Conservation (phyloP, 1,140 invertebrate species). For the Caenorhabditis tropicalis region DNA sequence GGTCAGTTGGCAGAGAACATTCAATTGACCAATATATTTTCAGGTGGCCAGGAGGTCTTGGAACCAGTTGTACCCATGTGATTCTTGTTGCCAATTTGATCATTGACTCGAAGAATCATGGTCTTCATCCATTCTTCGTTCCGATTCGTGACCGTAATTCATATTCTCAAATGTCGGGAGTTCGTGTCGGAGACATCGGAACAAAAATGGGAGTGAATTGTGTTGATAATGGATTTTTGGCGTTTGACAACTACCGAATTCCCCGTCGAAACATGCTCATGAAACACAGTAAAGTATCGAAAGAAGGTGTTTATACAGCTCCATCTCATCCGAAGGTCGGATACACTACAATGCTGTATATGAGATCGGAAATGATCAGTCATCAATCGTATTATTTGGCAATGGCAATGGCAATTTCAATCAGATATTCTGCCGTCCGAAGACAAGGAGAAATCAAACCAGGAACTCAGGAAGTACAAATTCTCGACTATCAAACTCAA, state of each 20-base stretch:
- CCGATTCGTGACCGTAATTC: conserved; percentile 80
- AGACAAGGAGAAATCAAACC: conserved; percentile 84
- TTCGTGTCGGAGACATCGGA: conserved; percentile 91
- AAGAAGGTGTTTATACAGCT: conserved; percentile 88
- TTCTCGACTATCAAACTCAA: conserved; percentile 90
- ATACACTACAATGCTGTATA: conserved; percentile 95
- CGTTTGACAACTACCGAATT: conserved; percentile 75
- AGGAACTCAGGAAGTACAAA: conserved; percentile 84
- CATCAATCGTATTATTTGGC: conserved; percentile 69
- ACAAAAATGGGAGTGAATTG: conserved; percentile 88
- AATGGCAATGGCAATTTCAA: conserved; percentile 73
- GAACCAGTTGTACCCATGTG: conserved; percentile 90
- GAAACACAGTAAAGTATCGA: conserved; percentile 84
- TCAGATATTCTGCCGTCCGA: conserved; percentile 85
- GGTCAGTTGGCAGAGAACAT: conserved; percentile 72
- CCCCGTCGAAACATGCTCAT: conserved; percentile 88
- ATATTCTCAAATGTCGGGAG: conserved; percentile 87
- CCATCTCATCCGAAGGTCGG: conserved; percentile 84
- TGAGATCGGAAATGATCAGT: conserved; percentile 80
- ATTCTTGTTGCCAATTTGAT: conserved; percentile 85
- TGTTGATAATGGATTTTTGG: conserved; percentile 80
- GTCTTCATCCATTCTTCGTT: conserved; percentile 90
- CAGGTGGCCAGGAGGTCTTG: conserved; percentile 78
- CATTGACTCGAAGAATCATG: conserved; percentile 83
- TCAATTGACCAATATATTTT: neutral